Evolutionary conservation across 2,113 vertebrate genomes (phyloP), one percentile per base, ranked within the genome.

Genomic region (Epinephelus fuscoguttatus): DNA sequence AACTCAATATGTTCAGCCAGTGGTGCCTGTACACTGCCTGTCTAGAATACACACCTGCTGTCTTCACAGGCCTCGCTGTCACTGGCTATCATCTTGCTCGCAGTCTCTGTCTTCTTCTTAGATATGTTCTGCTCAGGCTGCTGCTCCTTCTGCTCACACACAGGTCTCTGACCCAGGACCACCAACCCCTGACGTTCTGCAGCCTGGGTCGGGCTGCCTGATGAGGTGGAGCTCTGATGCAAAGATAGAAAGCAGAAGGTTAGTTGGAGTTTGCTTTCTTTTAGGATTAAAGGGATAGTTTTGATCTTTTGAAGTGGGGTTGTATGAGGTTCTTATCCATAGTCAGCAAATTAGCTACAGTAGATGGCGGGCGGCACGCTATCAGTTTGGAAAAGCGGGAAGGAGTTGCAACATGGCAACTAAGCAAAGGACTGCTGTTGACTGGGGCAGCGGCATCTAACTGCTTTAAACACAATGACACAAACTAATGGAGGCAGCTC

Each of bases 1-100:
- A 6, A 71, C 3, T 49, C 6, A 40, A n/a, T 6, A 40, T 63
- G 12, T 15, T 23, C 40, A 23, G 13, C 3, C 18, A 6, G 64
- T 19, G 12, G 33, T 45, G 45, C 47, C 37, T 57, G 49, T 37
- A 13, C 12, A 40, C 9, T 0, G 11, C 56, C 14, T 78, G 21
- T 71, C 5, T 1, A 56, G 0, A n/a, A 67, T 7, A 83, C 81
- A 56, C 59, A 94, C 93, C 87, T 85, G 90, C 15, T 70, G 56
- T 89, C 84, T 14, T 89, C 88, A 60, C 21, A 57, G 76, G 81
- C 4, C 42, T 91, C 84, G 10, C 49, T 62, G 40, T 95, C 90
- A 9, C 77, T 23, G 62, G 45, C 50, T 78, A 62, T 82, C 18
- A 15, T 82, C 78, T 42, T 84, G 30, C 66, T 76, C 30, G 78